phyloP scores from a whole-genome alignment of 2,113 vertebrate genomes.

The Circaetus cinerascens region DNA sequence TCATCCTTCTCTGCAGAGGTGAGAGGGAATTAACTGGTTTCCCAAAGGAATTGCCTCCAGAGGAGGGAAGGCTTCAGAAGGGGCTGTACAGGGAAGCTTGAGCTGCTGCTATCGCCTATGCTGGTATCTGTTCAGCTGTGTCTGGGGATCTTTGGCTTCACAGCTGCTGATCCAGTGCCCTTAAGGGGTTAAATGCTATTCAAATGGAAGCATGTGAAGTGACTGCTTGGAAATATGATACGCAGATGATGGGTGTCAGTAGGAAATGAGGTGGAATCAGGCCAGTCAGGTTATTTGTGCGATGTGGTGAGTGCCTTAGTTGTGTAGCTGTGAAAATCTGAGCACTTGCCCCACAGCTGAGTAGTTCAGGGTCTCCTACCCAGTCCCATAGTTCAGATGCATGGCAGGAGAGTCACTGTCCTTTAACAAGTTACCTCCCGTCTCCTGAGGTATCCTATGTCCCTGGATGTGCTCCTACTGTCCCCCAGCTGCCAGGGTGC shows the following conservation, averaged over 20 bases:
- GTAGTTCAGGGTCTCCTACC: neutral
- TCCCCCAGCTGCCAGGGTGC: neutral
- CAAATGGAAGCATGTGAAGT: neutral
- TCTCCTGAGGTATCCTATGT: neutral
- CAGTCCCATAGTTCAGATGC: neutral
- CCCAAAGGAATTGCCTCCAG: neutral
- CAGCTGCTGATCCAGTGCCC: neutral
- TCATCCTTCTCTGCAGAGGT: neutral
- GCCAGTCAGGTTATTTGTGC: neutral
- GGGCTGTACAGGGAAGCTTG: neutral
- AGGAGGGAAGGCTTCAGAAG: neutral
- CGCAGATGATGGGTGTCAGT: neutral
- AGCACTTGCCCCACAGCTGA: neutral
- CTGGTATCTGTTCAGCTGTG: neutral
- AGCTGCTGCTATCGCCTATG: neutral
- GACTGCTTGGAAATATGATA: neutral
- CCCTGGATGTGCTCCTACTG: neutral
- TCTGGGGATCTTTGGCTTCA: neutral
- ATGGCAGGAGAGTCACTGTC: neutral
- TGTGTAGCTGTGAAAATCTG: neutral
- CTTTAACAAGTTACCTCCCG: neutral
- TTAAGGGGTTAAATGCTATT: constrained; percentile 13
- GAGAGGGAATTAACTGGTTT: neutral
- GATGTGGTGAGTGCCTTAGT: rapidly evolving
- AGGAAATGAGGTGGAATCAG: neutral